A percentile compares a stretch with the other conserved stretches of the same genome.
These are phyloP conservation scores for Anolis carolinensis DNA, from an alignment of 2,113 vertebrate species.

Conservation along the genomic window DNA sequence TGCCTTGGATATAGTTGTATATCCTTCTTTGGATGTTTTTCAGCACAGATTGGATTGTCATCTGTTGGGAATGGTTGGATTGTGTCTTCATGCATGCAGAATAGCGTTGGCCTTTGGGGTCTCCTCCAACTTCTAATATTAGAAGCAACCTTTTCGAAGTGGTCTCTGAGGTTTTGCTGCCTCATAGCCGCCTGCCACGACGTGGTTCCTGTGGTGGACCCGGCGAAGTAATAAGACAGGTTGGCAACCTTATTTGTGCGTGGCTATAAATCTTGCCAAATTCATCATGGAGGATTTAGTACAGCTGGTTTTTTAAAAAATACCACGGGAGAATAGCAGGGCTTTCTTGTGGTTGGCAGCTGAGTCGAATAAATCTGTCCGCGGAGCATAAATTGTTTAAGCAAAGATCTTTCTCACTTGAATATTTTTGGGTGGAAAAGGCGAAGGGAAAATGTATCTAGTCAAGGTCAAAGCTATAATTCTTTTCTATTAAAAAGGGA, in stretches of 20 bases:
- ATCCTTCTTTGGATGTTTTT: no score
- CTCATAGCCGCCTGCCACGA: neutral
- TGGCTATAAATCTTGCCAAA: conserved; percentile 28
- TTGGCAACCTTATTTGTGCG: conserved; percentile 17
- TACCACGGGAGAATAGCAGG: conserved; percentile 57
- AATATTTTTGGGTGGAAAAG: conserved; percentile 72
- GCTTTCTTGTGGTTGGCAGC: conserved; percentile 56
- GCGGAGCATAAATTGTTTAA: conserved; percentile 66
- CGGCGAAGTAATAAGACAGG: neutral
- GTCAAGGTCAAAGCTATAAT: conserved; percentile 74
- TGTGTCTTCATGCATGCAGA: no score
- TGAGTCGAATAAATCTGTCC: conserved; percentile 57
- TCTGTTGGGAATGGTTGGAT: no score
- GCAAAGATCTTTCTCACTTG: conserved; percentile 63
- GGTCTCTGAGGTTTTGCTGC: neutral
- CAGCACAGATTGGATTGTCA: no score
- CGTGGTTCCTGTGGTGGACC: neutral
- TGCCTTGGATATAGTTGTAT: no score
- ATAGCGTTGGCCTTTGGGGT: no score
- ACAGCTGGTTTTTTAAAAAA: conserved; percentile 1
- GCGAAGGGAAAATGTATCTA: conserved; percentile 39
- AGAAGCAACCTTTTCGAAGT: neutral
- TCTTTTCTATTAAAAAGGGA: conserved; percentile 25
- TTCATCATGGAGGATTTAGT: conserved; percentile 59
- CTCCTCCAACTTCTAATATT: neutral